Percentiles rank a stretch among this genome's conserved stretches.
These are phyloP conservation scores for Nemapogon koenigi DNA, from an alignment of 2,888 invertebrate genomes.

Conservation along the genomic window DNA sequence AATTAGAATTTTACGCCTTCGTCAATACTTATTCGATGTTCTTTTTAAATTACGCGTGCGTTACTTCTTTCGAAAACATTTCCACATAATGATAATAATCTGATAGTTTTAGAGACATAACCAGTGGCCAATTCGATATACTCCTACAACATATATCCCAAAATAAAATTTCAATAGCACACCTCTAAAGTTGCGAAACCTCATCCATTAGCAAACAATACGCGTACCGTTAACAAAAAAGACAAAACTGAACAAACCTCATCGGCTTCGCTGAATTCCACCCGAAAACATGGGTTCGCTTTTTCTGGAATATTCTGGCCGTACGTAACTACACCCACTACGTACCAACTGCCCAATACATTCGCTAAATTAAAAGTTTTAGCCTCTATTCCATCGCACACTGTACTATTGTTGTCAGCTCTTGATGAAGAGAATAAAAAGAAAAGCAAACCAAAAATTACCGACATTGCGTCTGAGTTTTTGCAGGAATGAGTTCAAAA, in stretches of 20 bases:
- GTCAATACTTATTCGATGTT: no score
- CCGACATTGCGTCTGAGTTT: constrained; percentile 3
- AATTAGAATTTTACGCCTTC: no score
- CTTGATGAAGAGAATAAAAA: background rate
- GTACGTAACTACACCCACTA: constrained; percentile 29
- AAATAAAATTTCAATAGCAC: no score
- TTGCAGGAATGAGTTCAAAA: background rate
- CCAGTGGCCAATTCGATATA: no score
- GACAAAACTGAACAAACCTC: constrained; percentile 27
- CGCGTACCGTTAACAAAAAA: background rate
- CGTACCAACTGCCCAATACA: constrained; percentile 29
- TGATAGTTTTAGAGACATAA: no score
- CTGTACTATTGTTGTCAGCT: background rate
- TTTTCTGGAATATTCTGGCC: constrained; percentile 30
- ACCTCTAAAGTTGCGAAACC: background rate
- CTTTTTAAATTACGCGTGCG: no score
- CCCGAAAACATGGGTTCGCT: constrained; percentile 40
- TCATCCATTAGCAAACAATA: constrained; percentile 7
- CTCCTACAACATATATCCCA: no score
- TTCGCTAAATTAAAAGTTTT: constrained; percentile 4
- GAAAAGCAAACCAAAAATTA: background rate
- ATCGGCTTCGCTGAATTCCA: constrained; percentile 47
- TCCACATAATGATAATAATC: no score
- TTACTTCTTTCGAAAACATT: no score
- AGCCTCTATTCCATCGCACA: constrained; percentile 2